A percentile compares a stretch with the other conserved stretches of the same genome.
Conservation (phyloP, 2,113 vertebrate species). For the Falcunculus frontatus region DNA sequence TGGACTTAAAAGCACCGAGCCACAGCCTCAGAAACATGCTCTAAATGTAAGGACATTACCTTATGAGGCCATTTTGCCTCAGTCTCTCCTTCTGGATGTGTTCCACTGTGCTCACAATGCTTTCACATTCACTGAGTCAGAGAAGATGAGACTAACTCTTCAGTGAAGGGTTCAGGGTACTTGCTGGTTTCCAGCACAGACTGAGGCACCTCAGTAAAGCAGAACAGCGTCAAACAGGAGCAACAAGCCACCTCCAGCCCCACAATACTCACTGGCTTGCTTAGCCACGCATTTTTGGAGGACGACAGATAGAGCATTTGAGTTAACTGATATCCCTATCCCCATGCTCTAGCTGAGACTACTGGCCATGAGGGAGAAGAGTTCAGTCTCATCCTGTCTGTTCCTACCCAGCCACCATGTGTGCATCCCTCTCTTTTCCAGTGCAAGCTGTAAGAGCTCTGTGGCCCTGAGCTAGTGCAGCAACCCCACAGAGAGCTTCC, state of each 20-base stretch:
- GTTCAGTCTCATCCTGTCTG: background rate
- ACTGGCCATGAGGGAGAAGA: background rate
- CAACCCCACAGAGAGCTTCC: background rate
- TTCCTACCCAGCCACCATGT: background rate
- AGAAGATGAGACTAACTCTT: background rate
- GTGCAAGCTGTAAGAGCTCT: background rate
- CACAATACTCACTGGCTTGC: background rate
- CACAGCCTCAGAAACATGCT: background rate
- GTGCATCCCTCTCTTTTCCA: background rate
- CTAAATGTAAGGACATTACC: background rate
- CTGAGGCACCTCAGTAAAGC: background rate
- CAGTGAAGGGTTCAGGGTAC: background rate
- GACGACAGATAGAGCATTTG: background rate
- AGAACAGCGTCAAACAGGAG: background rate
- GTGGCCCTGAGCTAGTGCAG: background rate
- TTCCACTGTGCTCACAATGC: background rate
- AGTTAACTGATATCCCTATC: background rate
- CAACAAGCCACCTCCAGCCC: background rate
- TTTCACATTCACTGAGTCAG: background rate
- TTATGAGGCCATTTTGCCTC: conserved; percentile 30
- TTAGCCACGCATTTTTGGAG: background rate
- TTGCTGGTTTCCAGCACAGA: background rate
- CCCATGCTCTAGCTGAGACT: background rate
- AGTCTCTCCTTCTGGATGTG: background rate
- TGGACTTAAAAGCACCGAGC: background rate